These are phyloP conservation scores for Acrocephalus kingi DNA, from an alignment of 2,113 vertebrate genomes.

Conservation along the genomic window DNA sequence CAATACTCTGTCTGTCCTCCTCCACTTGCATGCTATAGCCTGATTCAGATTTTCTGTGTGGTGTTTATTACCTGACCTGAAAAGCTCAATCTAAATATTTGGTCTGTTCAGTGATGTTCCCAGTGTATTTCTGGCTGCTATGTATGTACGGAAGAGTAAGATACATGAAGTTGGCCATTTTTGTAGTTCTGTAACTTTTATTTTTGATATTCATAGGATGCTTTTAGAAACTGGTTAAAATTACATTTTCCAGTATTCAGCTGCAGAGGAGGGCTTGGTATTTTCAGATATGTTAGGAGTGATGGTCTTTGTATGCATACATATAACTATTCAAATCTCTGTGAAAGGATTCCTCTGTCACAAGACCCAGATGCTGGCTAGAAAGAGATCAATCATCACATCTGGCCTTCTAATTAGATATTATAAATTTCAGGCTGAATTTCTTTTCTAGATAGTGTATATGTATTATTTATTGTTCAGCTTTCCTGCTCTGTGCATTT, in stretches of 20 bases:
- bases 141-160: neutral
- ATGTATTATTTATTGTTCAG: neutral
- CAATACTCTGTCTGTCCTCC: neutral
- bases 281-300: conserved; percentile 16
- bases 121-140: neutral
- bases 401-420: neutral
- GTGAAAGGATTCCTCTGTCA: neutral
- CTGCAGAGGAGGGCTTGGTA: neutral
- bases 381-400: neutral
- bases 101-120: neutral
- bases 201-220: neutral
- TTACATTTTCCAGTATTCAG: neutral
- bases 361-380: neutral
- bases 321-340: neutral
- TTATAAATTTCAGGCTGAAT: neutral
- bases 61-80: conserved; percentile 10
- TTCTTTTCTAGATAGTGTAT: neutral
- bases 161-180: neutral
- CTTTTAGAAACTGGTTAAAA: neutral
- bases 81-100: conserved; percentile 18
- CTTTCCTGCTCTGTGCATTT: neutral
- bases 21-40: neutral
- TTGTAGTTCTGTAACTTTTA: neutral
- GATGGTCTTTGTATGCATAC: neutral
- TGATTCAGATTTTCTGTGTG: neutral